Conservation (phyloP, 2,797 vertebrate genomes). For the Choloepus didactylus region DNA sequence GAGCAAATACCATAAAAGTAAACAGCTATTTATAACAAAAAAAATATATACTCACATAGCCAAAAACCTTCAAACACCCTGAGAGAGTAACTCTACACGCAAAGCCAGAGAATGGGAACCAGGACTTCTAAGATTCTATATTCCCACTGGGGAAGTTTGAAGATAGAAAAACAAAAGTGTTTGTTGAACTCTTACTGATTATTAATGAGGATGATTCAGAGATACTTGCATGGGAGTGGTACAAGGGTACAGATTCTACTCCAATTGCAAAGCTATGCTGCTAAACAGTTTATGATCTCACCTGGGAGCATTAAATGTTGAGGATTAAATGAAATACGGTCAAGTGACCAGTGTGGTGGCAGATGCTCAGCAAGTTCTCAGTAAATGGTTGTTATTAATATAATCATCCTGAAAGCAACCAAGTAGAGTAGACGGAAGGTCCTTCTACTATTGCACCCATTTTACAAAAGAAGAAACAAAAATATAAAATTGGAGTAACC, state of each 20-base stretch:
- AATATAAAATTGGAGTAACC: neutral
- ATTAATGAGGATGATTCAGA: neutral
- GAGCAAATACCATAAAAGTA: slow-evolving; percentile 33
- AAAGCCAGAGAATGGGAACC: neutral
- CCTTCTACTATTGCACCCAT: neutral
- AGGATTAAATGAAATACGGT: neutral
- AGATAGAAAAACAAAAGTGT: neutral
- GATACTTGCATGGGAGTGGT: neutral
- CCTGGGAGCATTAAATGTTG: neutral
- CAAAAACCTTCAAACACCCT: neutral
- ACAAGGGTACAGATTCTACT: neutral
- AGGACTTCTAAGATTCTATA: neutral
- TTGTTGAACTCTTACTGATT: neutral
- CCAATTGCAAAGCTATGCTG: neutral
- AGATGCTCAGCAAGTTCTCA: slow-evolving; percentile 30
- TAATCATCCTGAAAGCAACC: neutral
- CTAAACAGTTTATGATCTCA: neutral
- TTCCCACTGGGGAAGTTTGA: neutral
- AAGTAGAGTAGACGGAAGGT: neutral
- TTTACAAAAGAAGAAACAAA: slow-evolving; percentile 44
- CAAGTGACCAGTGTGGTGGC: neutral
- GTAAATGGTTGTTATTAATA: neutral
- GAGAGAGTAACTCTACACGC: neutral
- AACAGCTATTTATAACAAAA: neutral
- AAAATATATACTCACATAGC: neutral